Conservation (phyloP, 2,888 invertebrate species). For the Chorisops tibialis region DNA sequence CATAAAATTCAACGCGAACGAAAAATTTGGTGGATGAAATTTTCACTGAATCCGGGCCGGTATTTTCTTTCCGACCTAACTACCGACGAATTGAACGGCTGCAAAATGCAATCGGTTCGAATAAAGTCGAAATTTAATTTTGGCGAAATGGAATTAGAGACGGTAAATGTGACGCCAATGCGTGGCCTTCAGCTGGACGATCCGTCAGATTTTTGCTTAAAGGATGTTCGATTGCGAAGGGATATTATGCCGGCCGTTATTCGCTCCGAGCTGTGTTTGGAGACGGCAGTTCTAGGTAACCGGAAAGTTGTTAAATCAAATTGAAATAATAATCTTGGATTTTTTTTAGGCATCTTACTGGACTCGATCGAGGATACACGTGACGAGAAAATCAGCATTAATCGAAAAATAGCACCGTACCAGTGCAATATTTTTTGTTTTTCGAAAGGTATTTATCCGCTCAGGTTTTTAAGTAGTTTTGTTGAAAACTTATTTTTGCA, state of each 20-base stretch:
- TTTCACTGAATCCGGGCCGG: slow-evolving; percentile 69
- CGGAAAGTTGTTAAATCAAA: neutral
- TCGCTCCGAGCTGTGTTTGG: slow-evolving; percentile 44
- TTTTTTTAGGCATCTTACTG: slow-evolving; percentile 45
- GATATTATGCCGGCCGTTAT: slow-evolving; percentile 40
- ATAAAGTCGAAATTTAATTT: slow-evolving; percentile 65
- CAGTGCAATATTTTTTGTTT: slow-evolving; percentile 66
- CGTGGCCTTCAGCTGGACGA: slow-evolving; percentile 36
- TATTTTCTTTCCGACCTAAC: slow-evolving; percentile 63
- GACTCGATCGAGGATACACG: slow-evolving; percentile 56
- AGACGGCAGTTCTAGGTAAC: slow-evolving; percentile 44
- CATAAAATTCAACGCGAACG: slow-evolving; percentile 73
- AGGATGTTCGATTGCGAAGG: slow-evolving; percentile 36
- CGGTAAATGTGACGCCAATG: slow-evolving; percentile 51
- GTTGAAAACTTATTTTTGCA: neutral
- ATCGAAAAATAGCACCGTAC: slow-evolving; percentile 72
- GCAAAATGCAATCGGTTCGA: slow-evolving; percentile 55
- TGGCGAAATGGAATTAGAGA: slow-evolving; percentile 63
- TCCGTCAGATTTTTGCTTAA: slow-evolving; percentile 35
- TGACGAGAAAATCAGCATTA: slow-evolving; percentile 49
- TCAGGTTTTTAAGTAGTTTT: neutral
- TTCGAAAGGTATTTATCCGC: slow-evolving; percentile 48
- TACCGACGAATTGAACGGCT: slow-evolving; percentile 47
- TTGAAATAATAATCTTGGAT: neutral
- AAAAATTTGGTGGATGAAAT: slow-evolving; percentile 83